These are phyloP conservation scores for Anoplius nigerrimus DNA, from an alignment of 2,888 invertebrate species.

Conservation along the genomic window DNA sequence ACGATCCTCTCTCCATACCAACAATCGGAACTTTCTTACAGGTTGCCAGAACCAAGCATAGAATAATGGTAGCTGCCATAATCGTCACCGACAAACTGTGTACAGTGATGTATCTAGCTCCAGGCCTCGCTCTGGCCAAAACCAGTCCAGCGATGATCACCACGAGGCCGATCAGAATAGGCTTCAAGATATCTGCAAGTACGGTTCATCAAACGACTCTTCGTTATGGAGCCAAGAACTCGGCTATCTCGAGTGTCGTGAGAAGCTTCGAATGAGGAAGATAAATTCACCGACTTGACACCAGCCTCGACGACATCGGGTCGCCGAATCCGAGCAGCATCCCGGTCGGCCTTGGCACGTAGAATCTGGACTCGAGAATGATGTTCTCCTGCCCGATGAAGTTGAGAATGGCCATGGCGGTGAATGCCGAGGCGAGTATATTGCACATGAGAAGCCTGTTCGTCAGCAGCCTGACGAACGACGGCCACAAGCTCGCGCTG, in stretches of 20 bases:
- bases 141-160: conserved; percentile 77
- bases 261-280: no score
- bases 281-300: conserved; percentile 68
- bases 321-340: conserved; percentile 75
- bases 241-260: no score
- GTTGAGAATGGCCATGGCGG: conserved; percentile 77
- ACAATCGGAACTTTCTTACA: conserved; percentile 76
- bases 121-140: conserved; percentile 77
- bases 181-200: conserved; percentile 76
- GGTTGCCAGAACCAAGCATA: conserved; percentile 74
- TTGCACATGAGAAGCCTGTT: conserved; percentile 78
- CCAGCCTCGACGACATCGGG: conserved; percentile 77
- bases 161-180: conserved; percentile 77
- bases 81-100: conserved; percentile 76
- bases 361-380: conserved; percentile 79
- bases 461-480: conserved; percentile 76
- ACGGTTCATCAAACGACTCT: no score
- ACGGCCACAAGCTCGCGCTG: conserved; percentile 74
- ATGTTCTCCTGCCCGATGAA: conserved; percentile 77
- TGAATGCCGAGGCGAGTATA: conserved; percentile 76
- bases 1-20: conserved; percentile 74
- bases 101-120: conserved; percentile 75
- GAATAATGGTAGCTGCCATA: conserved; percentile 75
- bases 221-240: no score
- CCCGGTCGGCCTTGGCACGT: conserved; percentile 76